Evolutionary conservation across 2,888 invertebrate genomes (phyloP).

Genomic region (Mimachlamys varia): DNA sequence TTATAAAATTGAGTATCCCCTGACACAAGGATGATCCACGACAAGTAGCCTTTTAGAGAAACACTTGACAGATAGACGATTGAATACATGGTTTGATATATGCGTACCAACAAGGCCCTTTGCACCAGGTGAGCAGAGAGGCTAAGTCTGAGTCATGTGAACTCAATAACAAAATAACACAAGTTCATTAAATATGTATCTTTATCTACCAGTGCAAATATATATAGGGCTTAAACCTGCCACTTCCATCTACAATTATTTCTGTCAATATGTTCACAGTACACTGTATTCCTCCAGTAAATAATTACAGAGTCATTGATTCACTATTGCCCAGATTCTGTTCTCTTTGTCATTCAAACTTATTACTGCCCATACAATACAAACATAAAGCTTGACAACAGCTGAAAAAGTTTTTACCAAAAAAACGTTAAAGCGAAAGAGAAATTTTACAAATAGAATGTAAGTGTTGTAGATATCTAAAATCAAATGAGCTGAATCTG

Average conservation of each 20-base stretch:
- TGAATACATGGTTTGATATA: too few species aligned
- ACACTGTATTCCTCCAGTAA: too few species aligned
- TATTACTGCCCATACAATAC: not conserved
- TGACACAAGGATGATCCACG: too few species aligned
- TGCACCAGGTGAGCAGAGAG: too few species aligned
- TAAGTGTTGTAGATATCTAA: too few species aligned
- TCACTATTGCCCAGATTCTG: not conserved
- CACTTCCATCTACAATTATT: not conserved
- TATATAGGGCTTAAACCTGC: not conserved
- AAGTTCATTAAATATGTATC: not conserved
- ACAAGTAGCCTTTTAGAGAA: too few species aligned
- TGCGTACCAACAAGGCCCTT: too few species aligned
- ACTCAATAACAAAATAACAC: not conserved
- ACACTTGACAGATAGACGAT: too few species aligned
- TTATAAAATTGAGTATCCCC: too few species aligned
- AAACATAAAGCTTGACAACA: constrained; percentile 24
- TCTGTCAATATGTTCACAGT: too few species aligned
- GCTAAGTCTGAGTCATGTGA: too few species aligned
- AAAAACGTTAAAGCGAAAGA: not conserved
- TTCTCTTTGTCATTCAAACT: not conserved
- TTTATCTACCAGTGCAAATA: constrained; percentile 19
- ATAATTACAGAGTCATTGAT: not conserved
- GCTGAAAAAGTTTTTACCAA: not conserved
- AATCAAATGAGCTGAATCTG: too few species aligned
- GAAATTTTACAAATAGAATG: not conserved